Evolutionary conservation across 2,113 vertebrate species (phyloP).

Genomic region (Scytalopus superciliaris): DNA sequence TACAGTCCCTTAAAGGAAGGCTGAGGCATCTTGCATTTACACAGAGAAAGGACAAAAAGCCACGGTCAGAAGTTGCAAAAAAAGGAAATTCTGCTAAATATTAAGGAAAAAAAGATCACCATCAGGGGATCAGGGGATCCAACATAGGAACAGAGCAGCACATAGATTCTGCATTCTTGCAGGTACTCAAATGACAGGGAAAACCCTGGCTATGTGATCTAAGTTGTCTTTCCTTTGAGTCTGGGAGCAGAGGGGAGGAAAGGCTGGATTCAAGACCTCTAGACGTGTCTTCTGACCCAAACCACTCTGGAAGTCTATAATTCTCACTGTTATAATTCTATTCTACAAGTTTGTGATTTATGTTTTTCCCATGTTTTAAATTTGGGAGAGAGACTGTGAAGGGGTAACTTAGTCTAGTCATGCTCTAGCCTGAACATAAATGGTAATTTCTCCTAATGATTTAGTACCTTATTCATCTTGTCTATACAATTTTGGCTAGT

Average conservation of each 20-base stretch:
- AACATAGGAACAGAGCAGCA: neutral
- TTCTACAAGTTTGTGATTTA: neutral
- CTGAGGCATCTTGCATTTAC: fast-evolving
- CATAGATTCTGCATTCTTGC: neutral
- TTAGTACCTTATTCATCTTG: neutral
- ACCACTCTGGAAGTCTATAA: neutral
- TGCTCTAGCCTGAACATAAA: neutral
- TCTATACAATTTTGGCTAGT: neutral
- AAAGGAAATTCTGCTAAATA: neutral
- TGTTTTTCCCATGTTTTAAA: neutral
- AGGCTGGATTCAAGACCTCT: neutral
- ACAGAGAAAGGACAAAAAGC: neutral
- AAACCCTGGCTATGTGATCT: neutral
- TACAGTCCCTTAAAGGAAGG: neutral
- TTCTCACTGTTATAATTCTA: neutral
- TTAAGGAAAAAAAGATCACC: neutral
- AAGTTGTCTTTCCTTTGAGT: neutral
- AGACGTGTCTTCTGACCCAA: neutral
- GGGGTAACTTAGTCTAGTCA: neutral
- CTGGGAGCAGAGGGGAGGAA: neutral
- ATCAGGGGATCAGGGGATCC: neutral
- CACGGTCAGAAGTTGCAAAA: neutral
- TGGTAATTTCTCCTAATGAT: neutral
- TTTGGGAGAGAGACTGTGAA: neutral
- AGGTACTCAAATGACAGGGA: neutral